Evolutionary conservation across 1,140 invertebrate species (phyloP), one percentile per base, ranked within the genome.

Genomic region (Orius insidiosus): DNA sequence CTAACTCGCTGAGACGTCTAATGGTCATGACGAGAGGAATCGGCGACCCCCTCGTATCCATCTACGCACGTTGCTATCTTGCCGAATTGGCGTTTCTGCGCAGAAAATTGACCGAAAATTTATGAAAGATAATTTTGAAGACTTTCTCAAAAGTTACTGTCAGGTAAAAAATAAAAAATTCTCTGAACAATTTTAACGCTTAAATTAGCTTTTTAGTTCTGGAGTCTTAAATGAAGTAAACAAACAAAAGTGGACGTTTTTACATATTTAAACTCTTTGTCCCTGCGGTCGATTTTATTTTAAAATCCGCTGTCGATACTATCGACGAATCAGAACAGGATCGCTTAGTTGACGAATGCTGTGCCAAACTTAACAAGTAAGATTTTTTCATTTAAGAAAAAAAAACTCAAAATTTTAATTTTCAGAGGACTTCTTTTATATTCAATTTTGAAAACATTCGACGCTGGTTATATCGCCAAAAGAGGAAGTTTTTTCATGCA

Each of bases 11-110:
- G 7, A 59, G 68, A 10, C 71, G 92, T 51, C 63, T 97, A 43
- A 80, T 84, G 0, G 68, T 68, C 52, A 92, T 92, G 78, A 80
- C 89, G 40, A 68, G 87, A 53, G 92, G 93, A 10, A 89, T 97
- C 56, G 90, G 87, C 4, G 84, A 96, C 67, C 90, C 90, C 1
- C 66, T 97, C 41, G 87, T 95, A 1, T 82, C 89, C 11, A 70
- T 79, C 24, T 97, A 95, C 66, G 78, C 85, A 3, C 69, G 90
- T 32, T 85, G 86, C 60, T 97, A 97, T 62, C 65, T 98, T 87
- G 85, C 55, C 72, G 87, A 52, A 76, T 92, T 44, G 85, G 76
- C 49, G 70, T 85, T 48, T 65, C 72, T 4, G 67, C 89, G 2
- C 72, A 75, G 9, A 72, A 71, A 24, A 63, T 61, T n/a, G 67